Evolutionary conservation across 2,888 invertebrate species (phyloP).

Genomic region (Deilephila porcellus): DNA sequence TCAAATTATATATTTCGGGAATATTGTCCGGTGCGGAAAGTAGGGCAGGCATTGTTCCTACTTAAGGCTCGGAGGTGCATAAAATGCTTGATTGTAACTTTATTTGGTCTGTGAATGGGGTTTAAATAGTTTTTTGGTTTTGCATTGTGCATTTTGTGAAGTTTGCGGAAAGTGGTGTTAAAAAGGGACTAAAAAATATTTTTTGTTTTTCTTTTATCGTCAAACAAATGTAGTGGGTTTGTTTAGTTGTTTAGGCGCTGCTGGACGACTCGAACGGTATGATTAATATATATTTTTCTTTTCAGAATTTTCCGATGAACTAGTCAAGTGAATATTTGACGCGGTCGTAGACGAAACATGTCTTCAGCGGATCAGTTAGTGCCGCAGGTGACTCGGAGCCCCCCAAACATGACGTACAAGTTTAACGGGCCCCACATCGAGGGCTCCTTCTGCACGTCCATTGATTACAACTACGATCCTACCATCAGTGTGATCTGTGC

Average conservation of each 20-base stretch:
- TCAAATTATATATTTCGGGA: neutral
- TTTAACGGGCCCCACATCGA: slow-evolving; percentile 73
- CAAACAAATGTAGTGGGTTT: neutral
- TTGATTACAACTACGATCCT: slow-evolving; percentile 87
- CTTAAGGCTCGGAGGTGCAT: neutral
- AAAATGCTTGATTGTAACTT: neutral
- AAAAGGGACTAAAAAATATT: neutral
- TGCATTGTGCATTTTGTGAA: neutral
- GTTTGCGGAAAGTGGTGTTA: neutral
- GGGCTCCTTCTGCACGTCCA: slow-evolving; percentile 81
- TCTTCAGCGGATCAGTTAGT: slow-evolving; percentile 84
- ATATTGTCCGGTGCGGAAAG: neutral
- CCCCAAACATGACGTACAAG: slow-evolving; percentile 74
- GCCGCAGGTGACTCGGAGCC: slow-evolving; percentile 78
- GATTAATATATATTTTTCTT: neutral
- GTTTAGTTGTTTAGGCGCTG: too few relatives aligned
- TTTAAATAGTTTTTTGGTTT: too few relatives aligned
- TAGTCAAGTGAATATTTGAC: slow-evolving; percentile 13
- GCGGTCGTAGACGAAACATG: slow-evolving; percentile 49
- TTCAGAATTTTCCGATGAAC: slow-evolving; percentile 21
- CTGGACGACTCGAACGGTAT: neutral
- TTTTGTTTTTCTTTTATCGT: neutral
- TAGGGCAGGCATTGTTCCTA: slow-evolving; percentile 7
- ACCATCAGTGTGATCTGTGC: slow-evolving; percentile 87
- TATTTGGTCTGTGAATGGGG: neutral